A percentile compares a stretch with the other conserved stretches of the same genome.
These are phyloP conservation scores for Catotricha subobsoleta DNA, from an alignment of 2,888 invertebrate species.

Conservation along the genomic window DNA sequence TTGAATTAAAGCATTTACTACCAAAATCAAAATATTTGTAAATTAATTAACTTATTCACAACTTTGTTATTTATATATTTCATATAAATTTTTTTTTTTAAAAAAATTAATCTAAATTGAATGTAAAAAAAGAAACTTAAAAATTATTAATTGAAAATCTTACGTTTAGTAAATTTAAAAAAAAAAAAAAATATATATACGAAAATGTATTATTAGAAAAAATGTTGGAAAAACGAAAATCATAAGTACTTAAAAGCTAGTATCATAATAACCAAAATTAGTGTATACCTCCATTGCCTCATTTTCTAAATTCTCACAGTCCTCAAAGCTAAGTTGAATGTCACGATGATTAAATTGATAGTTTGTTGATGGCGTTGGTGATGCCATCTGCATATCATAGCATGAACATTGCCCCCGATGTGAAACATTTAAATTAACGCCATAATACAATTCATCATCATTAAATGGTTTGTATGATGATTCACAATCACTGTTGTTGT, in stretches of 20 bases:
- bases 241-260: background rate
- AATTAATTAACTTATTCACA: no score
- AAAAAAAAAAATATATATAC: background rate
- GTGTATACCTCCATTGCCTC: conserved; percentile 5
- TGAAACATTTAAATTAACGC: conserved; percentile 9
- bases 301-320: conserved; percentile 6
- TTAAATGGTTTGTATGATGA: conserved; percentile 9
- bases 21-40: no score
- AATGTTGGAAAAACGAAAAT: background rate
- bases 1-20: no score
- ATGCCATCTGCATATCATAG: background rate
- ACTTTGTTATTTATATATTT: no score
- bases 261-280: conserved; percentile 4
- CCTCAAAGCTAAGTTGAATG: conserved; percentile 5
- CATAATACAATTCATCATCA: conserved; percentile 10
- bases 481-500: background rate
- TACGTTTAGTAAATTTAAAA: background rate
- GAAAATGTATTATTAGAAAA: background rate
- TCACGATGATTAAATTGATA: conserved; percentile 6
- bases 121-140: background rate
- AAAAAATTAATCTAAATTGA: no score
- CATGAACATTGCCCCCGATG: background rate
- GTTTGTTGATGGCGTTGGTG: background rate
- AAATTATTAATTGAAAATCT: background rate
- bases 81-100: no score